Base-by-base conservation (phyloP, 2,888 invertebrate genomes). In the Peribatodes rhomboidaria region DNA sequence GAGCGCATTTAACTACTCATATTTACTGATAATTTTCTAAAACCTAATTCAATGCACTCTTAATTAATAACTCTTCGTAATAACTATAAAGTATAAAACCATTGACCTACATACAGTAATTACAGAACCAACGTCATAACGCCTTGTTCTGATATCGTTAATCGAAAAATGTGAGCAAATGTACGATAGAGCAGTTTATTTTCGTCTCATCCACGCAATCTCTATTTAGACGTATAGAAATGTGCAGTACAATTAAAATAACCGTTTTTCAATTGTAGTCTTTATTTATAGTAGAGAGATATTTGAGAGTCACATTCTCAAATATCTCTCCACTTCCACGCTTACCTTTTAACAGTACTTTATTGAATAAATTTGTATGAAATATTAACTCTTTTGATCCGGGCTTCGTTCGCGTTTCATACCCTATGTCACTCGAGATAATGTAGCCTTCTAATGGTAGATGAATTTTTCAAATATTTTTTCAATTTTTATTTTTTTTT, bases 81-180 rank as follows among this genome's bases (percentile, higher is more conserved):
- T 33, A 31, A 47, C 27, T 27, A 27, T 13, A 14, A 55, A 44
- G n/a, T 35, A 33, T 55, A 35, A 18, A 44, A 44, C 20, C 44
- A 20, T 55, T 55, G 55, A 55, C 55, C 55, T 42, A 55, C 31
- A 54, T 42, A 44, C 11, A 55, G 35, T 55, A 46, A 55, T 55
- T 44, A 44, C 33, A 44, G 55, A 41, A 18, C 3, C 35, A 18
- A 33, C 55, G 55, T 55, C n/a, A 35, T 33, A 14, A 35, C 44
- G 31, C 22, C n/a, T 54, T 10, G 20, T 46, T 33, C 42, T 20
- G 55, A 55, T 44, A 55, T 39, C 37, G 53, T 20, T 18, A 16
- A 35, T 33, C 41, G 42, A 44, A 55, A 55, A 55, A 42, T 31
- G 42, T 44, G 33, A 44, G 55, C 55, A 27, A 18, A 55, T 44